Conservation (phyloP, 92 coral and sea anemone genomes). For the Epizoanthus fatuus region DNA sequence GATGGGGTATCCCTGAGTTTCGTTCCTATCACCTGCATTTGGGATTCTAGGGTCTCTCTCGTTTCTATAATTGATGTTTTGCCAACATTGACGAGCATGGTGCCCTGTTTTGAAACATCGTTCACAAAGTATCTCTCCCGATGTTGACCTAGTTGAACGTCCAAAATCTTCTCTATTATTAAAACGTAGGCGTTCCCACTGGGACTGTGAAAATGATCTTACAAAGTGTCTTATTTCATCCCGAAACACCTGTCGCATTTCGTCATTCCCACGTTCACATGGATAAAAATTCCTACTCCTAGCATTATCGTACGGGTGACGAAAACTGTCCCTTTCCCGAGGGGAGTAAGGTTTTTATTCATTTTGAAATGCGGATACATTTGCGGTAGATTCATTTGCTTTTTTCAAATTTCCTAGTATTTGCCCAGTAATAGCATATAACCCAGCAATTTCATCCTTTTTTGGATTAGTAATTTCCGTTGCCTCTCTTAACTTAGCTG, state of each 20-base stretch:
- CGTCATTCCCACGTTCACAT: background rate
- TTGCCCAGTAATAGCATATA: no score
- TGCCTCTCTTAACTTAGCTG: conserved; percentile 8
- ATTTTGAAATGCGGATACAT: background rate
- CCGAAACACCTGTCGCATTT: no score
- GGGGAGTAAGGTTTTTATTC: background rate
- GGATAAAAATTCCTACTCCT: background rate
- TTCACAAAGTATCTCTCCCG: no score
- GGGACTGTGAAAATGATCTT: background rate
- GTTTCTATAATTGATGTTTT: no score
- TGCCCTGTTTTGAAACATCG: no score
- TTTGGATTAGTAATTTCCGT: background rate
- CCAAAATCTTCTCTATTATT: conserved; percentile 16
- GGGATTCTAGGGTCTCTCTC: background rate
- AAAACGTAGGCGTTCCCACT: conserved; percentile 11
- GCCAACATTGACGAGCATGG: no score
- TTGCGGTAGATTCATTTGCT: background rate
- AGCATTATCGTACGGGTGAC: no score
- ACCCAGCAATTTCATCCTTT: no score
- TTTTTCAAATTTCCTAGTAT: no score
- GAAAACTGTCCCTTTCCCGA: background rate
- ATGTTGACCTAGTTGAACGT: background rate
- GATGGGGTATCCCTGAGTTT: background rate
- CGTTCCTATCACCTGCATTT: background rate
- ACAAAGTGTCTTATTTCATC: no score